Percentiles rank a stretch among this genome's conserved stretches.
Conservation (phyloP, 2,888 invertebrate genomes). For the Eristalis arbustorum region DNA sequence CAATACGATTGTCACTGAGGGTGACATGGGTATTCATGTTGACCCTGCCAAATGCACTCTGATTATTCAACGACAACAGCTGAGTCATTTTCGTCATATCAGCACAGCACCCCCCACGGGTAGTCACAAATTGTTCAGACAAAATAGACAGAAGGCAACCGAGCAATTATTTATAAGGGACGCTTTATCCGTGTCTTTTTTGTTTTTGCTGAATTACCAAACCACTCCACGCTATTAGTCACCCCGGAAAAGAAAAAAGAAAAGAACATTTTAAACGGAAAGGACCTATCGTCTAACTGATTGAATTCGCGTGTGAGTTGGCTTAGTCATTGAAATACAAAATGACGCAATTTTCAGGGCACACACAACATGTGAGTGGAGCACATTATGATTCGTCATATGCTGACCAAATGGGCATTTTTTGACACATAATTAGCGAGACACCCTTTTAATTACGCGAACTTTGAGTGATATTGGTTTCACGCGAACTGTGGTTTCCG, state of each 20-base stretch:
- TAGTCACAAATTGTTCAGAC: not conserved
- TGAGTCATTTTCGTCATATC: not conserved
- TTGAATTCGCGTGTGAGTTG: constrained; percentile 48
- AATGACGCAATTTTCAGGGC: constrained; percentile 37
- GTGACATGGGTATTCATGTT: not conserved
- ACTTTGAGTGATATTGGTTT: not conserved
- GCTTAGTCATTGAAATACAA: constrained; percentile 30
- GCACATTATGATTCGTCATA: constrained; percentile 3
- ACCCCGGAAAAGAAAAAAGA: constrained; percentile 5
- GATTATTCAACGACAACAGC: not conserved
- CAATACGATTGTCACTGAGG: not conserved
- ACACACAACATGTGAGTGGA: constrained; percentile 5
- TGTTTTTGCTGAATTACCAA: not conserved
- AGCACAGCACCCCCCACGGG: not conserved
- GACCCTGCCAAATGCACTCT: not conserved
- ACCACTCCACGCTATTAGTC: not conserved
- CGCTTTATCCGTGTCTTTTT: not conserved
- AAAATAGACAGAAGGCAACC: not conserved
- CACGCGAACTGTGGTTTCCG: not conserved
- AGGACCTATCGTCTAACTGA: constrained; percentile 24
- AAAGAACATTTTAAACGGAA: constrained; percentile 26
- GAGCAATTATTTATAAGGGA: not conserved
- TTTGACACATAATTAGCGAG: not conserved
- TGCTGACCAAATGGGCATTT: not conserved
- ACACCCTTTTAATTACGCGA: not conserved